phyloP scores from a whole-genome alignment of 2,888 invertebrate species.

The Rhodophaea formosa region DNA sequence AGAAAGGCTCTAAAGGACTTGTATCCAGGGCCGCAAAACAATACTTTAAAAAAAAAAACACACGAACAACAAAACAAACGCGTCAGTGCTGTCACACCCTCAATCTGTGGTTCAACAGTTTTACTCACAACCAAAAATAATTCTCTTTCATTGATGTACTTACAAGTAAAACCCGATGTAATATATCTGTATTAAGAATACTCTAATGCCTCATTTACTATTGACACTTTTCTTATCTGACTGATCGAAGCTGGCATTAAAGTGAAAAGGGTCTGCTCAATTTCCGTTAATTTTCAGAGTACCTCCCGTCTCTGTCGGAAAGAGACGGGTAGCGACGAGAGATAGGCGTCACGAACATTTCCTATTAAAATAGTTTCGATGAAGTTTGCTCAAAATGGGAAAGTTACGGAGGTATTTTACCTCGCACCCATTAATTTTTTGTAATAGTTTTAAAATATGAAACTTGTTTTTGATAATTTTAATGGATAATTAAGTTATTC shows the following conservation, averaged over 20 bases:
- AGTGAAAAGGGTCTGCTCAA: slow-evolving; percentile 25
- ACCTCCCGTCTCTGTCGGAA: slow-evolving; percentile 2
- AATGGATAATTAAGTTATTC: too few species aligned
- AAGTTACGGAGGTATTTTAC: slow-evolving; percentile 26
- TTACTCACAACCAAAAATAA: too few species aligned
- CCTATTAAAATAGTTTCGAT: slow-evolving; percentile 53
- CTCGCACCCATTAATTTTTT: slow-evolving; percentile 2
- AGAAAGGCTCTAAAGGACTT: too few species aligned
- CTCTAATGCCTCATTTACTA: slow-evolving; percentile 4
- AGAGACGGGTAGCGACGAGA: slow-evolving; percentile 19
- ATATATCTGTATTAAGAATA: neutral
- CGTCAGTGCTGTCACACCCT: too few species aligned
- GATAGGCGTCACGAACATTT: slow-evolving; percentile 50
- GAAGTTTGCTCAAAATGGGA: slow-evolving; percentile 24
- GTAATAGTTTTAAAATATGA: neutral
- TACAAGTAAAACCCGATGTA: too few species aligned
- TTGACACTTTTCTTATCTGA: slow-evolving; percentile 9
- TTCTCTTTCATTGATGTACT: too few species aligned
- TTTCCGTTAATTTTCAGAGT: slow-evolving; percentile 21
- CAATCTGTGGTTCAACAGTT: too few species aligned
- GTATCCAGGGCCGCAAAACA: too few species aligned
- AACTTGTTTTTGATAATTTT: too few species aligned
- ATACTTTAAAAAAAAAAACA: too few species aligned
- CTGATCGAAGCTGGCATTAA: slow-evolving; percentile 20
- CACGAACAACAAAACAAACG: too few species aligned